These are phyloP conservation scores for Drosophila parabipectinata DNA, from an alignment of 1,140 invertebrate species.

Conservation along the genomic window DNA sequence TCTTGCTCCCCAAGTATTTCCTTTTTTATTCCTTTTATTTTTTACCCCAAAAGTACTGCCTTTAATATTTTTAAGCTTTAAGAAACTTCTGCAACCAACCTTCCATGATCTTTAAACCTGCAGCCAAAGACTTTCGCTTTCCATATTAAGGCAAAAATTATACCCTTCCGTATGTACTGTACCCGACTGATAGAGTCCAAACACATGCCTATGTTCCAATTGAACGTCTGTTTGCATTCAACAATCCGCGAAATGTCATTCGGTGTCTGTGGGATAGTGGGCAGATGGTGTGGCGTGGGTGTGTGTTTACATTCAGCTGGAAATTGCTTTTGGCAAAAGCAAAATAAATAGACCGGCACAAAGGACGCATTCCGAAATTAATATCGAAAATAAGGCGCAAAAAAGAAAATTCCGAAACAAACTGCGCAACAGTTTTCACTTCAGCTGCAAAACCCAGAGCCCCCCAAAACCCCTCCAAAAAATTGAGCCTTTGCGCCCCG, in stretches of 20 bases:
- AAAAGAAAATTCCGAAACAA: conserved; percentile 15
- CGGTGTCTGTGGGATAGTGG: background rate
- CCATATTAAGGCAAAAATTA: background rate
- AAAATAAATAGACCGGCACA: background rate
- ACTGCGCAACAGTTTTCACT: conserved; percentile 73
- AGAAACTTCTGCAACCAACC: no score
- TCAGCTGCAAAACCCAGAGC: background rate
- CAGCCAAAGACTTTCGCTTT: no score
- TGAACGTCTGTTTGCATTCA: conserved; percentile 54
- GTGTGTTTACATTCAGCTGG: conserved; percentile 41
- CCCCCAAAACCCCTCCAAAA: background rate
- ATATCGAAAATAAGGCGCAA: conserved; percentile 14
- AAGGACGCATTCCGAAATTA: background rate
- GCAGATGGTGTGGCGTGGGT: background rate
- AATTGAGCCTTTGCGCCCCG: background rate
- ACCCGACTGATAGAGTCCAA: no score
- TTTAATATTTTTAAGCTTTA: no score
- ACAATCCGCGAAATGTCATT: conserved; percentile 29
- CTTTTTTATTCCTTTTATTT: no score
- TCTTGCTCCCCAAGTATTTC: no score
- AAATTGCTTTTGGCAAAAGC: conserved; percentile 9
- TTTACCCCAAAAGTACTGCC: no score
- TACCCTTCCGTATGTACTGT: background rate
- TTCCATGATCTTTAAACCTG: no score
- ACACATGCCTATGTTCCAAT: conserved; percentile 6